These are phyloP conservation scores for Acinonyx jubatus DNA, from an alignment of 2,113 vertebrate genomes.

Conservation along the genomic window DNA sequence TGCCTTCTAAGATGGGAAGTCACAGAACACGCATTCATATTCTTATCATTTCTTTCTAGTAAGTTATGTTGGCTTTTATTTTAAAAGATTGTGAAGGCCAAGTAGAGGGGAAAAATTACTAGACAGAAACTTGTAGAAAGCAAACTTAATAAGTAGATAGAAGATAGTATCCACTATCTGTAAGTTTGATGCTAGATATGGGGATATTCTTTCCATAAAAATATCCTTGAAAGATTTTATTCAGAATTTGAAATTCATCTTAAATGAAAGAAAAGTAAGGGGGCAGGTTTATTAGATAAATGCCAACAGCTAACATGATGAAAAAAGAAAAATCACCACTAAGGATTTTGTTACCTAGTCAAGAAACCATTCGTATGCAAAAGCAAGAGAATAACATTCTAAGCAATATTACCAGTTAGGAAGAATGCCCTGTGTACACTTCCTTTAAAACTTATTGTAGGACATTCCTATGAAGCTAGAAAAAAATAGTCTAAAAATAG, in stretches of 20 bases:
- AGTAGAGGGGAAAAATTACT: background rate
- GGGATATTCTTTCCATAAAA: background rate
- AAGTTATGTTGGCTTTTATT: conserved; percentile 7
- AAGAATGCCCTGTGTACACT: background rate
- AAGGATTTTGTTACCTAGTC: background rate
- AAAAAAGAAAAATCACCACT: background rate
- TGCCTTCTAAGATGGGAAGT: background rate
- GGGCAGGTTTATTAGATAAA: background rate
- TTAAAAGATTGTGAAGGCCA: conserved; percentile 7
- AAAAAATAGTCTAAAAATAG: background rate
- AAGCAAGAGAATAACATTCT: background rate
- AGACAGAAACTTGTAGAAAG: background rate
- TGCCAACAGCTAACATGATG: background rate
- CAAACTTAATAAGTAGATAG: background rate
- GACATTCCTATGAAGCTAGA: background rate
- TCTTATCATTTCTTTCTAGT: background rate
- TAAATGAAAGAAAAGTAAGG: conserved; percentile 12
- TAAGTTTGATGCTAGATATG: background rate
- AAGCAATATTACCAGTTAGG: background rate
- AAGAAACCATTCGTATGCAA: background rate
- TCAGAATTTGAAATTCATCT: conserved; percentile 42
- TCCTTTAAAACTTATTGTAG: background rate
- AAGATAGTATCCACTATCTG: background rate
- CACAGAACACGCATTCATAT: background rate
- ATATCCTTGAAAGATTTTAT: conserved; percentile 13